Evolutionary conservation across 2,888 invertebrate genomes (phyloP), one percentile per base, ranked within the genome.

Genomic region (Euplexia lucipara): DNA sequence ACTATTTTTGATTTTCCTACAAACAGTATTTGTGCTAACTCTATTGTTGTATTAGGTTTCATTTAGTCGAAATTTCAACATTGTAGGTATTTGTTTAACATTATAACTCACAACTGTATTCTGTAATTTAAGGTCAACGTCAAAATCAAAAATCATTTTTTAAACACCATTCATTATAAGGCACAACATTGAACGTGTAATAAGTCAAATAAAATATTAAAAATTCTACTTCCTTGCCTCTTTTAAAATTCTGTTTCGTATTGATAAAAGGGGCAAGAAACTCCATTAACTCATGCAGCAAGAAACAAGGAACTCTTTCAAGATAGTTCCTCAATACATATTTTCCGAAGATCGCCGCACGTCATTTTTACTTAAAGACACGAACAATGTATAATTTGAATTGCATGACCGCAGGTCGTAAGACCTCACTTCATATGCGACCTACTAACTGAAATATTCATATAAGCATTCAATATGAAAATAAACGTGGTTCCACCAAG

Each of bases 381-480:
- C 47, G 67, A 75, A 75, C 75, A 75, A 73, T 78, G 59, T 73
- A 54, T 63, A 83, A 87, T 87, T 88, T 86, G 84, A 87, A 83
- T 89, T 86, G 87, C 88, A 89, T 88, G 87, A 83, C 70, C 59
- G 41, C 79, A 82, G 79, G 78, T 82, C 82, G 79, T 86, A 75
- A 83, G 71, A 69, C 57, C 65, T 48, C 60, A 67, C 70, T 77
- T 78, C 75, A 75, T 81, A 82, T 83, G 71, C 74, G 81, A 83
- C 83, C 81, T 73, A 82, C 76, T 76, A 70, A 79, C 72, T 67
- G 53, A 67, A 73, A 62, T 73, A 69, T 81, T 67, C 70, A 70
- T 73, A 66, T 76, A 68, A 66, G 39, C 69, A 81, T 76, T 74
- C 76, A 67, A 81, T 79, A 75, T 67, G 66, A 78, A 71, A 70